phyloP scores from a whole-genome alignment of 2,113 vertebrate species.

The Podarcis cretensis region DNA sequence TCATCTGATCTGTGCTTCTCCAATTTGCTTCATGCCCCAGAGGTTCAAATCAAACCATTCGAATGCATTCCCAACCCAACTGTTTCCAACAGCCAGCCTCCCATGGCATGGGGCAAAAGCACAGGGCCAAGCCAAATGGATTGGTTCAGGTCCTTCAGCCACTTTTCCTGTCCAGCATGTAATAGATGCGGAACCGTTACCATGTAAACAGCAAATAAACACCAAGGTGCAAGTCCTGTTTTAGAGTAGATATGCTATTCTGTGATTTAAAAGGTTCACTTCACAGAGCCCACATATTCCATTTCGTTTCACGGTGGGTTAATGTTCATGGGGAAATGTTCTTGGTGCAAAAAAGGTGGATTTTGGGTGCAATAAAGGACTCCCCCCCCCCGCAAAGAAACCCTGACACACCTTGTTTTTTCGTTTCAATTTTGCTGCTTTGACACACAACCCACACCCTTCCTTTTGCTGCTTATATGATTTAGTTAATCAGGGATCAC shows the following conservation, averaged over 20 bases:
- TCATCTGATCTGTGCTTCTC: not conserved
- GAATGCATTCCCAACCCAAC: not conserved
- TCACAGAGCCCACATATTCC: not conserved
- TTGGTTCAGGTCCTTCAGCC: not conserved
- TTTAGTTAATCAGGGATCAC: too few relatives aligned
- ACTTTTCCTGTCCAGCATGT: not conserved
- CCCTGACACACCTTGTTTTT: too few relatives aligned
- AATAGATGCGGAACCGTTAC: not conserved
- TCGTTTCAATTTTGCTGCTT: too few relatives aligned
- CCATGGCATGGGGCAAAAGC: too few relatives aligned
- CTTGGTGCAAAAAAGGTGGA: not conserved
- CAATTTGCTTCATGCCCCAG: not conserved
- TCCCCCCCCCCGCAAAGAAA: too few relatives aligned
- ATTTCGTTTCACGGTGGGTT: not conserved
- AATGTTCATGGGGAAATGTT: not conserved
- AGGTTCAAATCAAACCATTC: not conserved
- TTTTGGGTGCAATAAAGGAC: too few relatives aligned
- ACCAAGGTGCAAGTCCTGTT: not conserved
- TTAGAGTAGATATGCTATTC: not conserved
- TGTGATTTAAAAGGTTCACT: not conserved
- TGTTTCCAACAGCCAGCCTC: not conserved
- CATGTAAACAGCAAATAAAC: not conserved
- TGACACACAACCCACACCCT: too few relatives aligned
- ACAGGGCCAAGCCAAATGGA: not conserved
- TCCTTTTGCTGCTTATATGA: too few relatives aligned